A percentile compares a stretch with the other conserved stretches of the same genome.
phyloP scores from a whole-genome alignment of 2,797 vertebrate genomes.

The Selene dorsalis region DNA sequence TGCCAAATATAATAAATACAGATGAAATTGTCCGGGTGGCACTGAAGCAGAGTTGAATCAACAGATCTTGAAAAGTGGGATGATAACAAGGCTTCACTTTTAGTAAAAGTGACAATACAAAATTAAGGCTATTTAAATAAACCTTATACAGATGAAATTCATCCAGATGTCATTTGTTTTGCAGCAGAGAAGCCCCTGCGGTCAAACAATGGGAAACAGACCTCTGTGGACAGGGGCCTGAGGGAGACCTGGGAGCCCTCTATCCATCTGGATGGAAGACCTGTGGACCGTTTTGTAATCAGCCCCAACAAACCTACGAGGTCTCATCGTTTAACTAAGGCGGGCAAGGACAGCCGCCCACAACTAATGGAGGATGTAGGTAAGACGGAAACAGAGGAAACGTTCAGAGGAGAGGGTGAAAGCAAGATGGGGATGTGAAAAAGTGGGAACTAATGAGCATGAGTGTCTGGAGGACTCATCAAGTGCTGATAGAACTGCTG shows the following conservation, averaged over 20 bases:
- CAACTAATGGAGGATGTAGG: conserved; percentile 86
- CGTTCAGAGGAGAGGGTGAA: conserved; percentile 1
- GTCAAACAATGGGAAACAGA: conserved; percentile 83
- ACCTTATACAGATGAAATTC: conserved; percentile 15
- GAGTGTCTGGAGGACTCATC: conserved; percentile 13
- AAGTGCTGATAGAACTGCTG: conserved; percentile 5
- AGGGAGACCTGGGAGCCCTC: conserved; percentile 85
- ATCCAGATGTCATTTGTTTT: conserved; percentile 58
- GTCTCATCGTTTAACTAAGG: conserved; percentile 82
- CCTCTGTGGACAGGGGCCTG: conserved; percentile 81
- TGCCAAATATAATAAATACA: conserved; percentile 38
- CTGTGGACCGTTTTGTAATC: conserved; percentile 83
- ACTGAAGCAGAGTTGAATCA: conserved; percentile 1
- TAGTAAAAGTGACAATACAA: neutral
- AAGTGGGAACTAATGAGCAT: conserved; percentile 20
- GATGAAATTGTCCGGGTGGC: conserved; percentile 18
- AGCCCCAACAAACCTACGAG: conserved; percentile 85
- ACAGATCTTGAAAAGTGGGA: conserved; percentile 13
- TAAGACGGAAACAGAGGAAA: conserved; percentile 70
- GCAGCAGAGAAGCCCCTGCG: conserved; percentile 82
- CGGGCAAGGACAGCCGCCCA: conserved; percentile 77
- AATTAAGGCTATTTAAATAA: conserved; percentile 21
- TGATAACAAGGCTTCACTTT: neutral
- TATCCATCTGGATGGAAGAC: conserved; percentile 82
- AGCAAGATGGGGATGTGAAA: conserved; percentile 10